Percentiles rank a stretch among this genome's conserved stretches.
phyloP scores from a whole-genome alignment of 2,797 vertebrate species.

The Borostomias antarcticus region DNA sequence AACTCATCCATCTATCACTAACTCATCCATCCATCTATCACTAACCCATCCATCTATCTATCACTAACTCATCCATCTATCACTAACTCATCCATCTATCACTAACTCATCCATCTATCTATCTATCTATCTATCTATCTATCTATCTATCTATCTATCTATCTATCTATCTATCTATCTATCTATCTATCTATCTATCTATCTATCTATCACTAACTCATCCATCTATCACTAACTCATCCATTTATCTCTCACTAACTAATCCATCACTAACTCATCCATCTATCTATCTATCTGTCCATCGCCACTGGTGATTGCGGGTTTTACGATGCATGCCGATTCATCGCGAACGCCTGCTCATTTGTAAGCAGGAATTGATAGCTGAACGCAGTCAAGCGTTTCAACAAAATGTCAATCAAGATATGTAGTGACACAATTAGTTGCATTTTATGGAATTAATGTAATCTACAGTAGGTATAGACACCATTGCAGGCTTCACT shows the following conservation, averaged over 20 bases:
- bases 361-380: background rate
- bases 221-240: background rate
- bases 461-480: background rate
- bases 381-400: background rate
- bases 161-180: slow-evolving; percentile 49
- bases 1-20: no score
- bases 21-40: background rate
- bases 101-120: no score
- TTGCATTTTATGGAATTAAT: slow-evolving; percentile 1
- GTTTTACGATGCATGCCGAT: background rate
- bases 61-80: slow-evolving; percentile 51
- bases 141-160: slow-evolving; percentile 6
- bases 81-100: slow-evolving; percentile 50
- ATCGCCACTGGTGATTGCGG: background rate
- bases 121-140: background rate
- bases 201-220: no score
- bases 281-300: slow-evolving; percentile 46
- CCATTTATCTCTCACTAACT: background rate
- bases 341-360: background rate
- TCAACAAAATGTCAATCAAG: slow-evolving; percentile 4
- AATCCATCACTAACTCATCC: slow-evolving; percentile 47
- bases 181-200: no score
- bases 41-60: slow-evolving; percentile 38
- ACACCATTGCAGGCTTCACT: background rate
- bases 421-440: background rate